Percentiles rank a stretch among this genome's conserved stretches.
These are phyloP conservation scores for Oxyruncus cristatus DNA, from an alignment of 2,113 vertebrate genomes.

Conservation along the genomic window DNA sequence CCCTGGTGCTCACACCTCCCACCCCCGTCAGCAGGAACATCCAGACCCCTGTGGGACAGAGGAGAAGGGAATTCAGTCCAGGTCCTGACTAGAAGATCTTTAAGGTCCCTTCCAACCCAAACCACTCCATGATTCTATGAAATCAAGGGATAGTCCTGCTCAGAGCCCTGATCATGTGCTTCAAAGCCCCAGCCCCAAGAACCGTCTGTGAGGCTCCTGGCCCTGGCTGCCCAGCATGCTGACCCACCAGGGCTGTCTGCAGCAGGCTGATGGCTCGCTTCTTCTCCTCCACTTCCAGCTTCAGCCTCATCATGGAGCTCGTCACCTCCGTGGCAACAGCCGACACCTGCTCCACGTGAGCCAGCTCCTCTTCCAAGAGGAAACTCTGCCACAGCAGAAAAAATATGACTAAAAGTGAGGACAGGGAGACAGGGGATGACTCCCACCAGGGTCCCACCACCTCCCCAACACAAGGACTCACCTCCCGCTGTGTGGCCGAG, in stretches of 20 bases:
- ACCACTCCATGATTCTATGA: not conserved
- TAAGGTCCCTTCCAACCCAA: not conserved
- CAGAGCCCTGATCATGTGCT: not conserved
- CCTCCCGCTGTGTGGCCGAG: conserved; percentile 81
- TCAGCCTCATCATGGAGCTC: conserved; percentile 82
- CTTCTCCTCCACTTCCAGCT: conserved; percentile 92
- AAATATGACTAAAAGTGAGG: fast-evolving
- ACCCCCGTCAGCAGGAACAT: not conserved
- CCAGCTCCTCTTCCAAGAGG: conserved; percentile 81
- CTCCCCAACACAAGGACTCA: not conserved
- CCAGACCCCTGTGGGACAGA: not conserved
- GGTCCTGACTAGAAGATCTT: not conserved
- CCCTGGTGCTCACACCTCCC: not conserved
- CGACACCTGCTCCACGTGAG: conserved; percentile 74
- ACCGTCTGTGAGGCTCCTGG: not conserved
- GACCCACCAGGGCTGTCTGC: conserved; percentile 85
- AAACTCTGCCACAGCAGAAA: conserved; percentile 58
- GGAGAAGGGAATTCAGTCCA: not conserved
- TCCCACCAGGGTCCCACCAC: not conserved
- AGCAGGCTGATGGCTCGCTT: conserved; percentile 82
- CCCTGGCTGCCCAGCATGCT: not conserved
- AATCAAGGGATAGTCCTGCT: not conserved
- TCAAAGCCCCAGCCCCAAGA: not conserved
- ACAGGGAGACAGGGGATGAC: fast-evolving
- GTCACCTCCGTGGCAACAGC: conserved; percentile 83